Evolutionary conservation across 2,797 vertebrate species (phyloP).

Genomic region (Rhinogobio ventralis): DNA sequence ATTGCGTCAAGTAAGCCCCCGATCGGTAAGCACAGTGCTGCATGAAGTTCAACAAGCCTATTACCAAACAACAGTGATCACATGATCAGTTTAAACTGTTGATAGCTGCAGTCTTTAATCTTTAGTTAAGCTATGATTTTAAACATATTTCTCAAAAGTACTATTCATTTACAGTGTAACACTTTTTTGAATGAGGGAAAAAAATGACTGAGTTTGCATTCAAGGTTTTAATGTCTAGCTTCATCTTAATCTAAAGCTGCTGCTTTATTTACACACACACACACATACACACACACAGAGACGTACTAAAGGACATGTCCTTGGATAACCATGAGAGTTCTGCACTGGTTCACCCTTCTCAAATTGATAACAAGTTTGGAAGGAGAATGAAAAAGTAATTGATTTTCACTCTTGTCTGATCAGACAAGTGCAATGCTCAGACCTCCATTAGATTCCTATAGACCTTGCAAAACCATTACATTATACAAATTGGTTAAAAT

Average conservation of each 20-base stretch:
- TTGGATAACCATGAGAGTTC: slow-evolving; percentile 58
- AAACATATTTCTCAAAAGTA: background rate
- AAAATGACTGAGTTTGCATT: background rate
- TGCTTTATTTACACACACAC: slow-evolving; percentile 25
- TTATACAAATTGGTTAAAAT: slow-evolving; percentile 52
- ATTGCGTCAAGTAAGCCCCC: no score
- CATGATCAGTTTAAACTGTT: slow-evolving; percentile 20
- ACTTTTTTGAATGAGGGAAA: background rate
- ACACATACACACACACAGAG: slow-evolving; percentile 43
- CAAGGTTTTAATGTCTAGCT: background rate
- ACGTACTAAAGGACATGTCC: slow-evolving; percentile 56
- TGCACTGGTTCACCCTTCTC: slow-evolving; percentile 56
- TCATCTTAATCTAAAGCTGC: background rate
- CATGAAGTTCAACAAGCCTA: no score
- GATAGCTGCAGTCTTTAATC: slow-evolving; percentile 14
- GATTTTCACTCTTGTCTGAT: slow-evolving; percentile 58
- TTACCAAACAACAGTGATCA: background rate
- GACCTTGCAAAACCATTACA: slow-evolving; percentile 55
- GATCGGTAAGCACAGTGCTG: no score
- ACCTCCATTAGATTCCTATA: slow-evolving; percentile 47
- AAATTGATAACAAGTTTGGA: slow-evolving; percentile 56
- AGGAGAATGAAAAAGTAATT: slow-evolving; percentile 63
- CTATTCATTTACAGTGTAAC: background rate
- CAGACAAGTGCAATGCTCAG: slow-evolving; percentile 46
- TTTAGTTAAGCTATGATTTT: background rate